phyloP scores from a whole-genome alignment of 2,888 invertebrate species.

The Cataglyphis cursor region DNA sequence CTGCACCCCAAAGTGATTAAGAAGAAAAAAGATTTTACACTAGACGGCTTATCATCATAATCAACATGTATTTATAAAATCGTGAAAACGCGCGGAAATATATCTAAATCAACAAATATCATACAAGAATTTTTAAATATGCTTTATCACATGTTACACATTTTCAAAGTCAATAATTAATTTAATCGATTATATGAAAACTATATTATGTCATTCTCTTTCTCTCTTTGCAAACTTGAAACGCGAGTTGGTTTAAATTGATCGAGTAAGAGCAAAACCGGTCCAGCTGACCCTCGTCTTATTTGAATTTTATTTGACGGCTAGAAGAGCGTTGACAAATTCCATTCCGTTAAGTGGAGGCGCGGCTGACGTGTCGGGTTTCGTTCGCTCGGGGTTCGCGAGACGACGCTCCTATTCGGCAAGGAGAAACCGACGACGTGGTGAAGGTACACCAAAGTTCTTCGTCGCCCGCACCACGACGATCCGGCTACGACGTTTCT shows the following conservation, averaged over 20 bases:
- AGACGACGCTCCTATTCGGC: constrained; percentile 65
- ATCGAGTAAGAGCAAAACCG: constrained; percentile 21
- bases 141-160: background rate
- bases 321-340: constrained; percentile 79
- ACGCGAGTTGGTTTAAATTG: constrained; percentile 48
- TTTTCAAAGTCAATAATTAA: background rate
- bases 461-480: constrained; percentile 40
- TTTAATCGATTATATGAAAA: background rate
- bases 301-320: constrained; percentile 82
- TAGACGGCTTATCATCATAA: constrained; percentile 32
- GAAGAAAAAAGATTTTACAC: constrained; percentile 62
- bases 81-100: background rate
- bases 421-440: constrained; percentile 71
- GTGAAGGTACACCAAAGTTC: constrained; percentile 68
- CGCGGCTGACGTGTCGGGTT: constrained; percentile 76
- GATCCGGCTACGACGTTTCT: constrained; percentile 18
- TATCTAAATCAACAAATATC: background rate
- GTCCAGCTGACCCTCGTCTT: constrained; percentile 71
- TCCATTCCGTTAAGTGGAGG: constrained; percentile 81
- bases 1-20: constrained; percentile 69
- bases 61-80: constrained; percentile 51
- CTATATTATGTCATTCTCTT: background rate
- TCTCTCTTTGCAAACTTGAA: constrained; percentile 5
- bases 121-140: background rate
- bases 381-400: constrained; percentile 73